Evolutionary conservation across 1,140 invertebrate genomes (phyloP).

Genomic region (Tenebrio molitor): DNA sequence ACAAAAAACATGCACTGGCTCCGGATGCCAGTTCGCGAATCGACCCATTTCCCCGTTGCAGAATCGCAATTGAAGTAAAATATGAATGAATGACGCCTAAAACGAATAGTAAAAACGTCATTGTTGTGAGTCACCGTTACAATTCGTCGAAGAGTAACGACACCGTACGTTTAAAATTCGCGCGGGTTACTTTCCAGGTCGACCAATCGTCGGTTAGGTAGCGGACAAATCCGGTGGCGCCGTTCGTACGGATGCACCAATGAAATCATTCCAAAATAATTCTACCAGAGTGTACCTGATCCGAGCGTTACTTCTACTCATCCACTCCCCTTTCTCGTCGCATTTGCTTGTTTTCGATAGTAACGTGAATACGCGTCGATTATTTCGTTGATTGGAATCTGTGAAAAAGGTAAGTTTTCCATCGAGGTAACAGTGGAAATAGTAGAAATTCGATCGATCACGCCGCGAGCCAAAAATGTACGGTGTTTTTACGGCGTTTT

Average conservation of each 20-base stretch:
- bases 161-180: background rate
- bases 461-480: no score
- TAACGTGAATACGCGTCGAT: conserved; percentile 30
- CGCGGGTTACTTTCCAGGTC: conserved; percentile 20
- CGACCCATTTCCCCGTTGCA: no score
- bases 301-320: conserved; percentile 23
- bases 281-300: conserved; percentile 31
- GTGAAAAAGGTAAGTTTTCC: conserved; percentile 13
- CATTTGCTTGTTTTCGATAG: conserved; percentile 26
- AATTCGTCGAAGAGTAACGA: background rate
- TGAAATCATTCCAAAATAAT: conserved; percentile 43
- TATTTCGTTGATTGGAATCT: background rate
- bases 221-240: background rate
- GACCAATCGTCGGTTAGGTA: background rate
- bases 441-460: background rate
- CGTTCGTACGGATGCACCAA: background rate
- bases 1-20: no score
- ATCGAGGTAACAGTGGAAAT: background rate
- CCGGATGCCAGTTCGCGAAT: no score
- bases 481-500: no score
- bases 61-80: background rate
- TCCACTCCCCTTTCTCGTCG: conserved; percentile 28
- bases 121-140: background rate
- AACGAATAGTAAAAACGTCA: background rate
- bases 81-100: background rate